Base-by-base conservation (phyloP, 2,113 vertebrate genomes). In the Thinocorus orbignyianus region DNA sequence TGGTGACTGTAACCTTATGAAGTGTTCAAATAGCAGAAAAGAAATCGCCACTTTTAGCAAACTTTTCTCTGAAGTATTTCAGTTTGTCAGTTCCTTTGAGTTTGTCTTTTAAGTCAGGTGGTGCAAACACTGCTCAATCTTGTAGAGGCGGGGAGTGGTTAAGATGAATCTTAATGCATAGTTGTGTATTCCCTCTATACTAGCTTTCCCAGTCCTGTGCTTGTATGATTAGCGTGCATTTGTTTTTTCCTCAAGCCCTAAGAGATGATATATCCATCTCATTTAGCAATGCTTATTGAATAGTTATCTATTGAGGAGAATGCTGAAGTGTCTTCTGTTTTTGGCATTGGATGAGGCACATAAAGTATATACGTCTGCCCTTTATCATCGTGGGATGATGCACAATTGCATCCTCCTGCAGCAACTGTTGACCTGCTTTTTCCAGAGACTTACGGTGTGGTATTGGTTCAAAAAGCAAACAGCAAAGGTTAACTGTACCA, bases 311-410 rank as follows among this genome's bases (percentile, higher is more conserved):
- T 10, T 55, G 54, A 87, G 33, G 28, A 46, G 57, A 46, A 42
- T 52, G 46, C 51, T 87, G 5, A 57, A 13, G 9, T 24, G 13
- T 39, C 41, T 68, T 60, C 33, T 1, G 4, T 0, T 55, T 70
- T 35, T 77, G 74, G 49, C 13, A 10, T 0, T 49, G 58, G 12
- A 35, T 72, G 48, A 66, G 62, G 35, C 46, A 6, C 16, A 3
- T 2, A 2, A 6, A 24, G 8, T 22, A 5, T n/a, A 1, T 9
- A 0, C 7, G 7, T 41, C 22, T 72, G 39, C 81, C 20, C 19
- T 1, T 28, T 64, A 13, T 80, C 26, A 14, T 11, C 58, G 26
- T 11, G 26, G 24, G 24, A 2, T 23, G 71, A 10, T 54, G 26
- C 13, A 4, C 12, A 52, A 6, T 54, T 46, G n/a, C 71, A 54